Evolutionary conservation across 2,888 invertebrate species (phyloP).

Genomic region (Drosophila nigritarsus): DNA sequence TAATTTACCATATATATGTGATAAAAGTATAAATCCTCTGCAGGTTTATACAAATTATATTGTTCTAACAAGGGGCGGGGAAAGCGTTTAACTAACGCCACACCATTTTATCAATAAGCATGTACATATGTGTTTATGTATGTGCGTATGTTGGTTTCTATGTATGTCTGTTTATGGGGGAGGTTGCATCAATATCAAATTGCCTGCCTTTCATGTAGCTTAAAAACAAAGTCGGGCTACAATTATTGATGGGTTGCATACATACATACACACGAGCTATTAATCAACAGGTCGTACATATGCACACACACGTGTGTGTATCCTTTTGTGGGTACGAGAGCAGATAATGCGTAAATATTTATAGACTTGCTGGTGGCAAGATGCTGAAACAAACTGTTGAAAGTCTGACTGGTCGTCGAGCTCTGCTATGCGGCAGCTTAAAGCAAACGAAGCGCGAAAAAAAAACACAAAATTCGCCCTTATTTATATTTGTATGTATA

Average conservation of each 20-base stretch:
- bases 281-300: slow-evolving; percentile 64
- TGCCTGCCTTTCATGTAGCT: slow-evolving; percentile 27
- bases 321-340: slow-evolving; percentile 26
- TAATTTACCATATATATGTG: no score
- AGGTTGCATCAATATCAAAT: slow-evolving; percentile 21
- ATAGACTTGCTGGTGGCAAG: slow-evolving; percentile 40
- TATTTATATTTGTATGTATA: neutral
- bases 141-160: neutral
- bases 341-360: slow-evolving; percentile 67
- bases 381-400: neutral
- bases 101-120: neutral
- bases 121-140: neutral
- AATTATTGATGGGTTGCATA: slow-evolving; percentile 10
- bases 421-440: slow-evolving; percentile 18
- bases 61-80: neutral
- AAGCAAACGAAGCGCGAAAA: slow-evolving; percentile 8
- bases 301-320: slow-evolving; percentile 11
- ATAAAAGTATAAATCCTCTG: neutral
- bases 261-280: slow-evolving; percentile 11
- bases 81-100: neutral
- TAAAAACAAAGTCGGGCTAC: slow-evolving; percentile 23
- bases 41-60: neutral
- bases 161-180: slow-evolving; percentile 6
- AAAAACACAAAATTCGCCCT: slow-evolving; percentile 4
- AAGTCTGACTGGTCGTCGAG: neutral